A percentile compares a stretch with the other conserved stretches of the same genome.
phyloP scores from a whole-genome alignment of 2,797 vertebrate genomes.

The Propithecus perrieri region DNA sequence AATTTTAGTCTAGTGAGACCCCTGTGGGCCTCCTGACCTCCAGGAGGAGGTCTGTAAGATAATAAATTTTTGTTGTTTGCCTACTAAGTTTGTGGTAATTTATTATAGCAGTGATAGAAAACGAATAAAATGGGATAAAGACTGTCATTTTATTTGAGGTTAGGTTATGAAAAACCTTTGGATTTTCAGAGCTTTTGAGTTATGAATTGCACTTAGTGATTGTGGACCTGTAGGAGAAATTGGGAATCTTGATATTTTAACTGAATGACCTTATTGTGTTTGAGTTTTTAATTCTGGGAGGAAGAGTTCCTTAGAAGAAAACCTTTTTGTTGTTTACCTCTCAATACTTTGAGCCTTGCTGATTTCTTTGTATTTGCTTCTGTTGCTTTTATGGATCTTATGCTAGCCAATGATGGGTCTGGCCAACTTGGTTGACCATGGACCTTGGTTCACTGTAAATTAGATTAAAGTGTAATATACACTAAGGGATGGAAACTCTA shows the following conservation, averaged over 20 bases:
- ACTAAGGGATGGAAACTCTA: not conserved
- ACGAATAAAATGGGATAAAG: not conserved
- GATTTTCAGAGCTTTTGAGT: not conserved
- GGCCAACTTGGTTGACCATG: not conserved
- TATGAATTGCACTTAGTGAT: not conserved
- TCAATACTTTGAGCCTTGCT: not conserved
- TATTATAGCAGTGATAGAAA: not conserved
- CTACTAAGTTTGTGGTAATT: not conserved
- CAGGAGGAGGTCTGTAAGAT: not conserved
- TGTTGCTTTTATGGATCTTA: not conserved
- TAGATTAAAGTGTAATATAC: not conserved
- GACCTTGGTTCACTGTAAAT: not conserved
- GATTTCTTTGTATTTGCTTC: not conserved
- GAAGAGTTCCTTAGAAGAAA: not conserved
- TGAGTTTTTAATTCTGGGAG: not conserved
- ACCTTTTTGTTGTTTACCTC: not conserved
- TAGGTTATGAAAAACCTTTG: not conserved
- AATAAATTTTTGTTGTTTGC: not conserved
- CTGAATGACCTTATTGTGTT: not conserved
- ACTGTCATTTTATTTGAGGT: constrained; percentile 23
- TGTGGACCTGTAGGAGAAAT: not conserved
- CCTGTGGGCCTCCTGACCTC: not conserved
- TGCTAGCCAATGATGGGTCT: not conserved
- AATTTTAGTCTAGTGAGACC: not conserved
- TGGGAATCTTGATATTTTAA: constrained; percentile 9